phyloP scores from a whole-genome alignment of 2,797 vertebrate genomes.

The Naso thynnoides region DNA sequence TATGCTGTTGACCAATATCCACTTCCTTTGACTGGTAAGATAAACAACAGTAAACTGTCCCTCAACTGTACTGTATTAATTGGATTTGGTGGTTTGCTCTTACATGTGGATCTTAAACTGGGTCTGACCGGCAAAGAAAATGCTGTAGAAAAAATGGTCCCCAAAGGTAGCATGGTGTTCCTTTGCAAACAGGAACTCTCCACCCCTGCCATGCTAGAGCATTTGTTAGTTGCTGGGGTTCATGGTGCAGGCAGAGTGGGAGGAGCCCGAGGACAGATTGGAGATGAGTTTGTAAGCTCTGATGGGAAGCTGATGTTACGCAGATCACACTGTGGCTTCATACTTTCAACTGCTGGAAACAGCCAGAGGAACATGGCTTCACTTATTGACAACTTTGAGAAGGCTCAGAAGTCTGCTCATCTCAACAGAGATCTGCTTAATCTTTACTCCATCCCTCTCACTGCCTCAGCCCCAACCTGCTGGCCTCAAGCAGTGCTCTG shows the following conservation, averaged over 20 bases:
- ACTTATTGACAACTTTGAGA: slow-evolving; percentile 81
- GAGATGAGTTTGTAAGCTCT: slow-evolving; percentile 87
- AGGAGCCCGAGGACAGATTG: slow-evolving; percentile 82
- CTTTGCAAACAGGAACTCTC: slow-evolving; percentile 88
- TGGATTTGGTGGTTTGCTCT: slow-evolving; percentile 78
- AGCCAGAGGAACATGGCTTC: slow-evolving; percentile 71
- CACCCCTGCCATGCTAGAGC: slow-evolving; percentile 85
- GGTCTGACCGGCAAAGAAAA: slow-evolving; percentile 79
- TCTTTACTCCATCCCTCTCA: slow-evolving; percentile 82
- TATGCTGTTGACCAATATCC: slow-evolving; percentile 83
- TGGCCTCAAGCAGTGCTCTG: slow-evolving; percentile 87
- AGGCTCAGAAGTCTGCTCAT: slow-evolving; percentile 79
- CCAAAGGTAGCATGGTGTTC: slow-evolving; percentile 80
- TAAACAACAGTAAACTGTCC: slow-evolving; percentile 58
- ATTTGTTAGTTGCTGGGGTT: slow-evolving; percentile 80
- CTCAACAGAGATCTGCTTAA: slow-evolving; percentile 81
- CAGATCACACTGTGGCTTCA: slow-evolving; percentile 83
- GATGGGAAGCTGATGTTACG: slow-evolving; percentile 85
- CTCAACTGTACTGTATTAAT: slow-evolving; percentile 81
- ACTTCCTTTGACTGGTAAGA: slow-evolving; percentile 75
- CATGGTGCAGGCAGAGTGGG: slow-evolving; percentile 85
- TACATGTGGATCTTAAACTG: slow-evolving; percentile 79
- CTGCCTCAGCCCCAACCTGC: slow-evolving; percentile 64
- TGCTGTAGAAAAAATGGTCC: slow-evolving; percentile 81
- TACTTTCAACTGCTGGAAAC: slow-evolving; percentile 84